Conservation (phyloP, 1,140 invertebrate genomes). For the Danaus melanippus region DNA sequence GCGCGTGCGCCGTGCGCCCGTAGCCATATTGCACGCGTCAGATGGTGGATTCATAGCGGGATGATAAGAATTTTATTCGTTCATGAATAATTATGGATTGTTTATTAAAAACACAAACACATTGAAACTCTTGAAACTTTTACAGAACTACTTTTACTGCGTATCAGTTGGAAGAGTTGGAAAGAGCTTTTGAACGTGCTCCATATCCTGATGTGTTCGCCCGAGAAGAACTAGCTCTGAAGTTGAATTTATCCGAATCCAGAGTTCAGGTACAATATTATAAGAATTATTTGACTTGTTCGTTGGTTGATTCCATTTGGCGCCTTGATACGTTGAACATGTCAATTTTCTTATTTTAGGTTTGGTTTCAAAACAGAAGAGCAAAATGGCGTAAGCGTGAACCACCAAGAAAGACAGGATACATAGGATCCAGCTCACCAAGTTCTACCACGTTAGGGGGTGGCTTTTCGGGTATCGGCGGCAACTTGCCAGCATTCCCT, state of each 20-base stretch:
- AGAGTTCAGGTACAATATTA: constrained; percentile 86
- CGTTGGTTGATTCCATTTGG: neutral
- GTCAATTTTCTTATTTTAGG: constrained; percentile 36
- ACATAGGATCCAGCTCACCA: constrained; percentile 78
- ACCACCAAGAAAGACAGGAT: constrained; percentile 93
- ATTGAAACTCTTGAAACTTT: constrained; percentile 11
- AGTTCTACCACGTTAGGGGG: constrained; percentile 73
- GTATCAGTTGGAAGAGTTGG: constrained; percentile 95
- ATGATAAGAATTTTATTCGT: constrained; percentile 47
- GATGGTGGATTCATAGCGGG: constrained; percentile 46
- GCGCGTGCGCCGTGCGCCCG: constrained; percentile 60
- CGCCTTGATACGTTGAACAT: constrained; percentile 1
- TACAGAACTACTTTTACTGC: constrained; percentile 95
- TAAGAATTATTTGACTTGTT: neutral
- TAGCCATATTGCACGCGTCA: constrained; percentile 70
- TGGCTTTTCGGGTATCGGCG: constrained; percentile 76
- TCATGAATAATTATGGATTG: constrained; percentile 35
- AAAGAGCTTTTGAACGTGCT: constrained; percentile 93
- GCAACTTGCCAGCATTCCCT: constrained; percentile 78
- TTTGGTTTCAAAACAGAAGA: constrained; percentile 88
- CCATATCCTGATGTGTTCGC: constrained; percentile 98
- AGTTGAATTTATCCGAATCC: constrained; percentile 92
- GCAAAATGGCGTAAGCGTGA: constrained; percentile 99
- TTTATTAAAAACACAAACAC: constrained; percentile 2
- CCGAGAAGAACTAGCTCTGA: constrained; percentile 92